These are phyloP conservation scores for Microctonus hyperodae DNA, from an alignment of 2,888 invertebrate species.

Conservation along the genomic window DNA sequence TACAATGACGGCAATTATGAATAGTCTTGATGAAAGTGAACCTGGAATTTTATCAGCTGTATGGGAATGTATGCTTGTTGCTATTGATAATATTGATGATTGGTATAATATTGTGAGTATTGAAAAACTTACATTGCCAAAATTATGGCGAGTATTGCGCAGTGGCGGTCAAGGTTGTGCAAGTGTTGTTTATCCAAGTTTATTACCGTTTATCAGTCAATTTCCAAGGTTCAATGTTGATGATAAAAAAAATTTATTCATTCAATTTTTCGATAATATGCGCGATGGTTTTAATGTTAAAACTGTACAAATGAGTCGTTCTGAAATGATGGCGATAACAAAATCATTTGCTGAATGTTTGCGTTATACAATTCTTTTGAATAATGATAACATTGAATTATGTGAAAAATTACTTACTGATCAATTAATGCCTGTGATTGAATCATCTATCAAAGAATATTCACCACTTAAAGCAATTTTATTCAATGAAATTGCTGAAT, in stretches of 20 bases:
- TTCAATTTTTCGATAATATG: constrained; percentile 74
- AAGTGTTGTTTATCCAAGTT: constrained; percentile 73
- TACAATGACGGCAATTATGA: constrained; percentile 68
- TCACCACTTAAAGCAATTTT: constrained; percentile 62
- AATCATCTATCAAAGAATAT: constrained; percentile 63
- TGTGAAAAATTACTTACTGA: constrained; percentile 62
- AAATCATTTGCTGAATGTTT: constrained; percentile 79
- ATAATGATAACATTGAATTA: constrained; percentile 62
- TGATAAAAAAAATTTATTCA: constrained; percentile 66
- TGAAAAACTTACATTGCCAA: constrained; percentile 76
- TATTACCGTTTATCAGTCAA: constrained; percentile 79
- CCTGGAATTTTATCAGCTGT: constrained; percentile 71
- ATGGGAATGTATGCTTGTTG: constrained; percentile 78
- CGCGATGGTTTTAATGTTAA: constrained; percentile 71
- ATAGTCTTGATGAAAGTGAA: constrained; percentile 74
- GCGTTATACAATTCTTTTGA: constrained; percentile 68
- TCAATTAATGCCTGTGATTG: constrained; percentile 64
- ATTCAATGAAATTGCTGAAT: constrained; percentile 64
- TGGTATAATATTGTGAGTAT: constrained; percentile 76
- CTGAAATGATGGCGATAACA: constrained; percentile 74
- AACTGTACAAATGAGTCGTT: constrained; percentile 69
- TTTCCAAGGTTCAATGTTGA: constrained; percentile 68
- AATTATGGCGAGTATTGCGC: constrained; percentile 72
- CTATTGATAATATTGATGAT: constrained; percentile 69
- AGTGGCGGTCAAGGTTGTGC: constrained; percentile 83